These are phyloP conservation scores for Drosophila kanekoi DNA, from an alignment of 2,888 invertebrate species.

Conservation along the genomic window DNA sequence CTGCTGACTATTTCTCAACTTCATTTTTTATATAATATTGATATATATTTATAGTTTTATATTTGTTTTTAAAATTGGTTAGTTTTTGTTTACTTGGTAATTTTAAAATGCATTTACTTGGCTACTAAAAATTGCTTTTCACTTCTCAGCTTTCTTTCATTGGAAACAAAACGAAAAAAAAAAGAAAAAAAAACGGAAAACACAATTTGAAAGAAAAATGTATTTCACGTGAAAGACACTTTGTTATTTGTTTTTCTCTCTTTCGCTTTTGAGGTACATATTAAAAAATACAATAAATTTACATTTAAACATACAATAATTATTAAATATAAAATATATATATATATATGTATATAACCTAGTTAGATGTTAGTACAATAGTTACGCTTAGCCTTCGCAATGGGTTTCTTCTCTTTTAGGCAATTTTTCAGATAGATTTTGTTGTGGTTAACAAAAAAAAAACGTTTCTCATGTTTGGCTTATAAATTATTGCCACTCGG, in stretches of 20 bases:
- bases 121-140: conserved; percentile 61
- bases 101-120: conserved; percentile 74
- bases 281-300: conserved; percentile 79
- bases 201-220: conserved; percentile 35
- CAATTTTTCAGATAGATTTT: conserved; percentile 35
- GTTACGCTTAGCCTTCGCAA: conserved; percentile 48
- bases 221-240: conserved; percentile 14
- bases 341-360: conserved; percentile 64
- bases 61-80: conserved; percentile 67
- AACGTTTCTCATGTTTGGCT: conserved; percentile 33
- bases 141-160: conserved; percentile 25
- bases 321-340: conserved; percentile 71
- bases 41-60: conserved; percentile 26
- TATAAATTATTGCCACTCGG: conserved; percentile 54
- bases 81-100: conserved; percentile 63
- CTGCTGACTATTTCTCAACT: conserved; percentile 62
- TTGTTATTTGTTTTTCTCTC: conserved; percentile 12
- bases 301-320: conserved; percentile 79
- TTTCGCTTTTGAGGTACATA: conserved; percentile 69
- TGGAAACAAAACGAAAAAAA: conserved; percentile 36
- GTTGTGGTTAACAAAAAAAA: conserved; percentile 32
- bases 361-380: conserved; percentile 75
- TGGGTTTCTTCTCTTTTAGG: conserved; percentile 22
- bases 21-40: conserved; percentile 38
- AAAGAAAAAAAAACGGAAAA: conserved; percentile 48